Conservation (phyloP, 2,113 vertebrate genomes). For the Sapayoa aenigma region DNA sequence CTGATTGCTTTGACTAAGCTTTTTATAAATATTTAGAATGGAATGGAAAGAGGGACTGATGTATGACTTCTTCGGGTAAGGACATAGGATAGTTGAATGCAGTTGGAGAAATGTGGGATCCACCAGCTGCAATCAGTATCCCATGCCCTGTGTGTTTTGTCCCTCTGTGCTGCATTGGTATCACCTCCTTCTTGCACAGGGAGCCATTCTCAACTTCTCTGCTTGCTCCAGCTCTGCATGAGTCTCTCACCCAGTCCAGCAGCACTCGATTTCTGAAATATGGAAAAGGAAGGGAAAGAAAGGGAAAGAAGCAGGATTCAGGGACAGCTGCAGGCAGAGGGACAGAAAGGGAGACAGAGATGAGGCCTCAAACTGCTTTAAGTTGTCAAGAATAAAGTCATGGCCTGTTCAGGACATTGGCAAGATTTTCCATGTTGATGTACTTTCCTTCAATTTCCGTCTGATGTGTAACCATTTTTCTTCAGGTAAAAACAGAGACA, state of each 20-base stretch:
- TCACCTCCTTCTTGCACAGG: not conserved
- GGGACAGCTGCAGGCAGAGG: not conserved
- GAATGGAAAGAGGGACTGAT: not conserved
- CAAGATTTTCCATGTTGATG: not conserved
- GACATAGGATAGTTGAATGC: not conserved
- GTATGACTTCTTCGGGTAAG: not conserved
- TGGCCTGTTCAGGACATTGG: not conserved
- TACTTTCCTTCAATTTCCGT: not conserved
- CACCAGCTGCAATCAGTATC: not conserved
- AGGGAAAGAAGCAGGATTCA: not conserved
- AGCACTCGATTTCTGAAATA: not conserved
- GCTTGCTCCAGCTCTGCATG: rapidly evolving
- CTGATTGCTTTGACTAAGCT: not conserved
- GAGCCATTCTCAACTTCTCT: not conserved
- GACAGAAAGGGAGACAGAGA: not conserved
- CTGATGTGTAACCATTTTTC: not conserved
- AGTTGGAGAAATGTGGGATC: not conserved
- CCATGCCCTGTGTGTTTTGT: not conserved
- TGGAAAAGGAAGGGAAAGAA: not conserved
- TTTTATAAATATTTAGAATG: not conserved
- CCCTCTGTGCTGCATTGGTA: not conserved
- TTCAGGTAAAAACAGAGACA: not conserved
- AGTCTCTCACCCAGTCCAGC: not conserved
- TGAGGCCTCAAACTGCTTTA: not conserved
- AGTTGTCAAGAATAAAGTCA: not conserved